These are phyloP conservation scores for Melanostigma gelatinosum DNA, from an alignment of 2,113 vertebrate genomes.

Conservation along the genomic window DNA sequence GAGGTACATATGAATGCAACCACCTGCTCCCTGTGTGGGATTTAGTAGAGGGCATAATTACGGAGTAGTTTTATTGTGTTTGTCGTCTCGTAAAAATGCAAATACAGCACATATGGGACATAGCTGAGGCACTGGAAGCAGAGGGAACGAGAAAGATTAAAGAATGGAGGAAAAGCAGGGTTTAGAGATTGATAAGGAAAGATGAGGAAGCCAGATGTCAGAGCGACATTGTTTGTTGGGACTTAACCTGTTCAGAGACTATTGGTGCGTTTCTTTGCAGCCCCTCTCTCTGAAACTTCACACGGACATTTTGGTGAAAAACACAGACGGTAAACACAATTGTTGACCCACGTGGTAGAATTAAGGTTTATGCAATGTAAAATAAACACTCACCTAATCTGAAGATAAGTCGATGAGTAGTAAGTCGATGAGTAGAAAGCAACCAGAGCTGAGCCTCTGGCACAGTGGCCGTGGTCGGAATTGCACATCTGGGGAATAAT, in stretches of 20 bases:
- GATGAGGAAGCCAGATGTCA: background rate
- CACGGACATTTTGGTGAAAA: background rate
- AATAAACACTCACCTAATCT: background rate
- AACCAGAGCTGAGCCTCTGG: background rate
- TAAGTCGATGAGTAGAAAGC: background rate
- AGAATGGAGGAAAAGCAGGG: background rate
- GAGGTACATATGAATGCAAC: constrained; percentile 52
- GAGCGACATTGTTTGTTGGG: background rate
- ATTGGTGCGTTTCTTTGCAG: background rate
- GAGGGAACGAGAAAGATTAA: background rate
- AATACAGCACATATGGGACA: constrained; percentile 54
- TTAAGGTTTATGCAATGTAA: background rate
- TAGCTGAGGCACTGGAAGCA: constrained; percentile 1
- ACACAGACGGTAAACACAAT: background rate
- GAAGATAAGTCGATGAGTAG: background rate
- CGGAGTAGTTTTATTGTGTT: constrained; percentile 63
- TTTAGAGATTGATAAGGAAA: constrained; percentile 3
- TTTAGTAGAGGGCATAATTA: constrained; percentile 53
- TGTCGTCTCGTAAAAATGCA: constrained; percentile 67
- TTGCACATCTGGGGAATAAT: background rate
- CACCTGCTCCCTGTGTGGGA: constrained; percentile 50
- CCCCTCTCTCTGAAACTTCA: background rate
- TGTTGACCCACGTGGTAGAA: background rate
- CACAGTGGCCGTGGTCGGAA: background rate
- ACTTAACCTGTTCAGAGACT: constrained; percentile 9